phyloP scores from a whole-genome alignment of 2,113 vertebrate genomes.

The Alosa alosa region DNA sequence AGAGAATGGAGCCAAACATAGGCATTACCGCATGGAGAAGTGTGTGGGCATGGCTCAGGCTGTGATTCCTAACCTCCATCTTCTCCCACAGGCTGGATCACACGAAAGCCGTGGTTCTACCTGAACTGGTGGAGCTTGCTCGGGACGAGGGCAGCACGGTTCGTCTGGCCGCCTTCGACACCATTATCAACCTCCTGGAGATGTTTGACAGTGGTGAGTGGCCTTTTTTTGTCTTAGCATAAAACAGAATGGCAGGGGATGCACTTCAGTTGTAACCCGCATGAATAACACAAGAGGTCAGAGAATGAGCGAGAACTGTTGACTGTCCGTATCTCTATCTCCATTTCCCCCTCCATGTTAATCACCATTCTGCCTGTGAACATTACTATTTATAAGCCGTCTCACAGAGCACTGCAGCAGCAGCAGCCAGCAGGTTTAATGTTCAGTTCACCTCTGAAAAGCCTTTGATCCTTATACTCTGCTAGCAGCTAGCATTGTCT shows the following conservation, averaged over 20 bases:
- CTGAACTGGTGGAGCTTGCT: constrained; percentile 85
- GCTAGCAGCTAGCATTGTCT: too few species aligned
- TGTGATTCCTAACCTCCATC: neutral
- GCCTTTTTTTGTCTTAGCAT: neutral
- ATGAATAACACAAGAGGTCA: neutral
- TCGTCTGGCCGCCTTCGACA: constrained; percentile 89
- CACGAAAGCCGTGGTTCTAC: constrained; percentile 83
- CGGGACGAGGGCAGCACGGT: constrained; percentile 85
- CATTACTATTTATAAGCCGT: neutral
- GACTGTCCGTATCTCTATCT: neutral
- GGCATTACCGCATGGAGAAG: neutral
- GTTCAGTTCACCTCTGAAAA: too few species aligned
- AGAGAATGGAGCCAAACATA: neutral
- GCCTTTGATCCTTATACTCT: too few species aligned
- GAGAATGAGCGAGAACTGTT: neutral
- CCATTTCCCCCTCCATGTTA: neutral
- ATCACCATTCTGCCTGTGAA: neutral
- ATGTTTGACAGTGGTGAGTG: constrained; percentile 84
- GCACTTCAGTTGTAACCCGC: neutral
- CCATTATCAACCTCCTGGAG: constrained; percentile 84
- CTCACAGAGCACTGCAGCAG: neutral
- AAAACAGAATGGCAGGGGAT: neutral
- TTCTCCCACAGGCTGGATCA: constrained; percentile 78
- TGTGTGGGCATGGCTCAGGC: neutral
- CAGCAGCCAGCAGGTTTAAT: too few species aligned